Evolutionary conservation across 2,888 invertebrate species (phyloP), one percentile per base, ranked within the genome.

Genomic region (Melitaea athalia): DNA sequence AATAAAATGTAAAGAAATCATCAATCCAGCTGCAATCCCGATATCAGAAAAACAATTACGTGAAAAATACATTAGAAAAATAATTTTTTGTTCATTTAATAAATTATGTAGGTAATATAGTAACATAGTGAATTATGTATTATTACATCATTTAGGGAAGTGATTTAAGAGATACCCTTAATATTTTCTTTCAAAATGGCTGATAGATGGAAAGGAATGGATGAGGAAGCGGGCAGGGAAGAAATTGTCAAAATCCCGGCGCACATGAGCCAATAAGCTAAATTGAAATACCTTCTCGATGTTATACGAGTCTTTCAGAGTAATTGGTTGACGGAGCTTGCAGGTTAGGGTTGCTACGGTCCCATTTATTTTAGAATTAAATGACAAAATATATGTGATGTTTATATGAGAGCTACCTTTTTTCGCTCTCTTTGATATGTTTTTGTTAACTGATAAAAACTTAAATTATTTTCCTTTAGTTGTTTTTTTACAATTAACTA

Each of bases 211-310:
- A 85, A 85, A 86, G 85, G 86, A 85, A 86, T 84, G 85, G 85
- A 87, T 83, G 84, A 81, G 82, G 81, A 79, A 78, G 80, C 80
- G 86, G 84, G 84, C 83, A 84, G 81, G 84, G 83, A 85, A 86
- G 87, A 87, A 85, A 85, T 88, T 87, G 89, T 87, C 88, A 89
- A 89, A 87, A 86, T 86, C 84, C 82, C 79, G 84, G 57, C 84
- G 87, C 87, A 88, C 87, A 88, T 86, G 87, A 85, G 86, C 88
- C 90, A 91, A 90, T 91, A 91, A 89, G 87, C 85, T 81, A 89
- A 91, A 91, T 90, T 89, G 90, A 86, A 89, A 89, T 88, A 85
- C 85, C 88, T 86, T 83, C 81, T 84, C 83, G 84, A 82, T 83
- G 82, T 67, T 61, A 62, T 81, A 80, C 81, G 84, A 86, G 85